These are phyloP conservation scores for Drosophila melanosoma DNA, from an alignment of 2,888 invertebrate genomes.

Conservation along the genomic window DNA sequence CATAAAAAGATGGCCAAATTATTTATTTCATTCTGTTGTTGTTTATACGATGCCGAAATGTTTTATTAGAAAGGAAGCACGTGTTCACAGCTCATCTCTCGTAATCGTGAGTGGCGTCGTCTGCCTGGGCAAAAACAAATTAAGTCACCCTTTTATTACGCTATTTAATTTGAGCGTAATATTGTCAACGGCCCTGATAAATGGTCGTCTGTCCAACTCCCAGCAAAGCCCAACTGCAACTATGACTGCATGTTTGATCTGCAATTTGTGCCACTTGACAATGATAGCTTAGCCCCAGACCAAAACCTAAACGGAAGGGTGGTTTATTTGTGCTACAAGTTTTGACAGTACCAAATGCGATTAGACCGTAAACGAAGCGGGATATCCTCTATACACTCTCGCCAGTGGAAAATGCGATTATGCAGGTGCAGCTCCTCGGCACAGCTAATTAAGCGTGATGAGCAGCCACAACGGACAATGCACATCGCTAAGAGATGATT, in stretches of 20 bases:
- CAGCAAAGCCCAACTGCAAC: slow-evolving; percentile 44
- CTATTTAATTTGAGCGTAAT: slow-evolving; percentile 83
- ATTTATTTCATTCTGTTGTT: slow-evolving; percentile 18
- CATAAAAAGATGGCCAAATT: slow-evolving; percentile 37
- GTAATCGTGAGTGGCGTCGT: slow-evolving; percentile 54
- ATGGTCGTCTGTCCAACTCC: slow-evolving; percentile 53
- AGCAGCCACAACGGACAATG: slow-evolving; percentile 29
- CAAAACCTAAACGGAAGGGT: slow-evolving; percentile 78
- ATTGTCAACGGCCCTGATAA: slow-evolving; percentile 79
- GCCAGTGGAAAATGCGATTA: slow-evolving; percentile 57
- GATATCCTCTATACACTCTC: slow-evolving; percentile 1
- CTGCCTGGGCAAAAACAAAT: slow-evolving; percentile 78
- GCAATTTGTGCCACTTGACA: slow-evolving; percentile 82
- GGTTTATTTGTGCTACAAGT: slow-evolving; percentile 82
- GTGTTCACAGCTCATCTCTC: slow-evolving; percentile 82
- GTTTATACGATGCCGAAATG: slow-evolving; percentile 36
- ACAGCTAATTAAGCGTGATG: slow-evolving; percentile 55
- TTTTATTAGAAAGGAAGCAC: slow-evolving; percentile 84
- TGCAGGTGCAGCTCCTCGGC: slow-evolving; percentile 53
- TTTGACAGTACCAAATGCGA: slow-evolving; percentile 67
- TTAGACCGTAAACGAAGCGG: slow-evolving; percentile 54
- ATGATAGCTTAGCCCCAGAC: slow-evolving; percentile 26
- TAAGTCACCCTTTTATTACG: slow-evolving; percentile 84
- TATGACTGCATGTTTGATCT: slow-evolving; percentile 75
- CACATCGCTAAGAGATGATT: slow-evolving; percentile 53